Conservation (phyloP, 2,888 invertebrate genomes). For the Lingula anatina region DNA sequence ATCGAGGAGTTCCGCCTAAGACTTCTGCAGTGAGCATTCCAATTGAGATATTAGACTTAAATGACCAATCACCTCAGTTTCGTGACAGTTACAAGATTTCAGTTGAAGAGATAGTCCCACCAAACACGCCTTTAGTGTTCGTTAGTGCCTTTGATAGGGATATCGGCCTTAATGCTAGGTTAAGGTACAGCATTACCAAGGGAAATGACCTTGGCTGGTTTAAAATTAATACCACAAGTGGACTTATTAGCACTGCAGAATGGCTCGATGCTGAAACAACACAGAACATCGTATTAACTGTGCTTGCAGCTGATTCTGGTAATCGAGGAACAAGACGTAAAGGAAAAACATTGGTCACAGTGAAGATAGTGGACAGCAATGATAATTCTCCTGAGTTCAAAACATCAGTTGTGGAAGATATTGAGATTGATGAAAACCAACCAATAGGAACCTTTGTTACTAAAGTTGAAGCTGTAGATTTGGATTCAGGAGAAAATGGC, state of each 20-base stretch:
- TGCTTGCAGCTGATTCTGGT: conserved; percentile 54
- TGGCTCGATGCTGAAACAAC: conserved; percentile 78
- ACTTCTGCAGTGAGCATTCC: conserved; percentile 59
- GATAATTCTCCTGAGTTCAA: conserved; percentile 91
- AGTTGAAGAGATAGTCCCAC: conserved; percentile 82
- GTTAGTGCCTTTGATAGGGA: conserved; percentile 84
- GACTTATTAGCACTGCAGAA: conserved; percentile 80
- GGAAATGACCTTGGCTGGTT: conserved; percentile 89
- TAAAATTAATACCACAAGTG: conserved; percentile 78
- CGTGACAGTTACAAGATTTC: conserved; percentile 71
- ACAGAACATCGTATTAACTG: conserved; percentile 56
- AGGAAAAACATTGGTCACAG: conserved; percentile 72
- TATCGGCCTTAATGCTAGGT: conserved; percentile 75
- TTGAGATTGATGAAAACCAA: conserved; percentile 80
- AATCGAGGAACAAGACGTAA: conserved; percentile 77
- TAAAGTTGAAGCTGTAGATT: conserved; percentile 79
- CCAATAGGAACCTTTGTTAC: conserved; percentile 79
- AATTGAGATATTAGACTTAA: conserved; percentile 73
- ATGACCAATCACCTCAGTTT: conserved; percentile 76
- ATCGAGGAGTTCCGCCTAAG: conserved; percentile 62
- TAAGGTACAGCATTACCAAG: conserved; percentile 69
- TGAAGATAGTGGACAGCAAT: conserved; percentile 84
- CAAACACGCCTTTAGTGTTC: conserved; percentile 70
- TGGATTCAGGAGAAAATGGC: conserved; percentile 89
- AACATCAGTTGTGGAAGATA: conserved; percentile 40